Conservation (phyloP, 2,113 vertebrate species). For the Casuarius casuarius region DNA sequence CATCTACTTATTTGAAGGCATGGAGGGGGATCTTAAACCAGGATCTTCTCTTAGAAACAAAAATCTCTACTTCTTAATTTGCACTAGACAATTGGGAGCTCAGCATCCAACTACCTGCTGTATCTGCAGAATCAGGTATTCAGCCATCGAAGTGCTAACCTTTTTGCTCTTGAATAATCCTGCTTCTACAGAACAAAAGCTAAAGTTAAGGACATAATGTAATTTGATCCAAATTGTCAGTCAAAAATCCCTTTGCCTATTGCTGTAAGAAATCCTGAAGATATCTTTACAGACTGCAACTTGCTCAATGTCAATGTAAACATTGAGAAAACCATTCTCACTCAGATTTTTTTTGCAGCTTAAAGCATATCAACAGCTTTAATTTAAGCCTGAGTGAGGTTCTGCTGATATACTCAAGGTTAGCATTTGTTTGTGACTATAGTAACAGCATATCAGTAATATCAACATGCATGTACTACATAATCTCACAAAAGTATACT, state of each 20-base stretch:
- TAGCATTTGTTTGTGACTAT: neutral
- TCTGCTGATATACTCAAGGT: neutral
- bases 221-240: constrained; percentile 38
- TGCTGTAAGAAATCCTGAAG: neutral
- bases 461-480: neutral
- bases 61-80: neutral
- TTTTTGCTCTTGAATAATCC: constrained; percentile 42
- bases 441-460: neutral
- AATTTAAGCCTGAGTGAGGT: neutral
- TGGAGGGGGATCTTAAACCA: neutral
- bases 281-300: neutral
- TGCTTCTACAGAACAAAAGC: constrained; percentile 30
- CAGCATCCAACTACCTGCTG: constrained; percentile 46
- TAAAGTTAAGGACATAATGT: neutral
- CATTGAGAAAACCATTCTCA: neutral
- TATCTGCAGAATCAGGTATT: constrained; percentile 33
- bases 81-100: neutral
- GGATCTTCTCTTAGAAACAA: neutral
- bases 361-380: neutral
- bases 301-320: neutral
- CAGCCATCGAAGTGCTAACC: constrained; percentile 19
- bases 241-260: constrained; percentile 26
- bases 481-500: neutral
- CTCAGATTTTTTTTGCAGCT: neutral
- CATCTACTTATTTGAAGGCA: neutral